These are phyloP conservation scores for Patella ulyssiponensis DNA, from an alignment of 2,888 invertebrate genomes.

Conservation along the genomic window DNA sequence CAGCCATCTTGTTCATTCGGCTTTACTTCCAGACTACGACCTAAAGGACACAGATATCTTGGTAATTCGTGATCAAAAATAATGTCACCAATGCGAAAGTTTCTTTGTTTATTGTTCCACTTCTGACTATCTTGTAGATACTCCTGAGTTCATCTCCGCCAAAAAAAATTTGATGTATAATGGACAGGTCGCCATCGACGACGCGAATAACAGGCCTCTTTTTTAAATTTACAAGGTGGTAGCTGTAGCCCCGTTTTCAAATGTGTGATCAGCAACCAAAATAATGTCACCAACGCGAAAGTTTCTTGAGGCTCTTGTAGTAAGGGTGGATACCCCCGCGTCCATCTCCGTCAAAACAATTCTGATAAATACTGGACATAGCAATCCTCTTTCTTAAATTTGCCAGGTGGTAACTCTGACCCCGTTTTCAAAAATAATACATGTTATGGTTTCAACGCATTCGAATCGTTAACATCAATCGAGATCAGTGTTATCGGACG, in stretches of 20 bases:
- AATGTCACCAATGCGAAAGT: slow-evolving; percentile 8
- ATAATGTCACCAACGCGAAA: slow-evolving; percentile 7
- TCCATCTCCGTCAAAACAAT: slow-evolving; percentile 31
- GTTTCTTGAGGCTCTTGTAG: slow-evolving; percentile 24
- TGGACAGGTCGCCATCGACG: slow-evolving; percentile 38
- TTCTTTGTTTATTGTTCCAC: slow-evolving; percentile 14
- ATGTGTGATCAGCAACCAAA: slow-evolving; percentile 20
- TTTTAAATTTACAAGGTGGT: slow-evolving; percentile 32
- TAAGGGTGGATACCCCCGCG: slow-evolving; percentile 23
- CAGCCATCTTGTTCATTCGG: background rate
- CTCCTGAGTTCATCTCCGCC: slow-evolving; percentile 28
- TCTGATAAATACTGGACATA: slow-evolving; percentile 38
- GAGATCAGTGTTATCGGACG: slow-evolving; percentile 29
- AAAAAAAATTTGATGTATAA: slow-evolving; percentile 32
- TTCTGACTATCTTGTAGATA: slow-evolving; percentile 28
- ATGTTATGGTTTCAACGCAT: slow-evolving; percentile 31
- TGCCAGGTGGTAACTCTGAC: slow-evolving; percentile 27
- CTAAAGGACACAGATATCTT: slow-evolving; percentile 6
- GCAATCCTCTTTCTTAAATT: slow-evolving; percentile 27
- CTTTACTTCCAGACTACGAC: background rate
- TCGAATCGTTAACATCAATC: slow-evolving; percentile 22
- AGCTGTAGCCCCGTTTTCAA: slow-evolving; percentile 11
- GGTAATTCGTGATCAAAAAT: background rate
- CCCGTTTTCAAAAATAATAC: slow-evolving; percentile 25
- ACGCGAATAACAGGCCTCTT: slow-evolving; percentile 28